Conservation (phyloP, 2,888 invertebrate genomes). For the Sminthurides aquaticus region DNA sequence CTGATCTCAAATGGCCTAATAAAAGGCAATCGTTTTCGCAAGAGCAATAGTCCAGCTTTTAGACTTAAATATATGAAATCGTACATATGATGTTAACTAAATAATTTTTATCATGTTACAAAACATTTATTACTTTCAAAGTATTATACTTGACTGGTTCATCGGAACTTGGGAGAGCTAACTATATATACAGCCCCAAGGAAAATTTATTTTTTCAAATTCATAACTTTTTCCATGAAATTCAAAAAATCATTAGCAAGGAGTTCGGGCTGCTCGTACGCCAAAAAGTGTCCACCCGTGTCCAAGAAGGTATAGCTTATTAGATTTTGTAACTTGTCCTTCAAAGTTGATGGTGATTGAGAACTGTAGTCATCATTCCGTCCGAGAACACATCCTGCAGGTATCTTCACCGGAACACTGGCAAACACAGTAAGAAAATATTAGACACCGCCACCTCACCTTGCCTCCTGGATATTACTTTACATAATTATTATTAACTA, state of each 20-base stretch:
- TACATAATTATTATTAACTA: neutral
- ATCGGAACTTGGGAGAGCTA: no score
- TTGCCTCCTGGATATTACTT: neutral
- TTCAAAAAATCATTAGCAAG: constrained; percentile 66
- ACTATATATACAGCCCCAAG: no score
- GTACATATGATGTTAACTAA: no score
- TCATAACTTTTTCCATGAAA: no score
- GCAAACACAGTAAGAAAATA: constrained; percentile 43
- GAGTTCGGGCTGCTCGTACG: constrained; percentile 66
- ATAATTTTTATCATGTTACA: no score
- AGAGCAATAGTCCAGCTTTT: no score
- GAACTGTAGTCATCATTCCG: constrained; percentile 55
- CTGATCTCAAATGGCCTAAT: constrained; percentile 57
- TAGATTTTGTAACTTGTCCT: constrained; percentile 58
- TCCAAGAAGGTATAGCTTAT: constrained; percentile 59
- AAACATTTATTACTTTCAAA: no score
- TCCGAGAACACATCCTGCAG: constrained; percentile 64
- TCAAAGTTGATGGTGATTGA: constrained; percentile 55
- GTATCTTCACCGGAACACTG: constrained; percentile 62
- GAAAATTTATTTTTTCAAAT: no score
- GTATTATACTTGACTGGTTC: no score
- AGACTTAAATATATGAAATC: no score
- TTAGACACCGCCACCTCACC: neutral
- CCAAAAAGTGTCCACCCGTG: constrained; percentile 78
- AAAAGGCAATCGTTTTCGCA: neutral